These are phyloP conservation scores for Melinopterus prodromus DNA, from an alignment of 2,888 invertebrate genomes.

Conservation along the genomic window DNA sequence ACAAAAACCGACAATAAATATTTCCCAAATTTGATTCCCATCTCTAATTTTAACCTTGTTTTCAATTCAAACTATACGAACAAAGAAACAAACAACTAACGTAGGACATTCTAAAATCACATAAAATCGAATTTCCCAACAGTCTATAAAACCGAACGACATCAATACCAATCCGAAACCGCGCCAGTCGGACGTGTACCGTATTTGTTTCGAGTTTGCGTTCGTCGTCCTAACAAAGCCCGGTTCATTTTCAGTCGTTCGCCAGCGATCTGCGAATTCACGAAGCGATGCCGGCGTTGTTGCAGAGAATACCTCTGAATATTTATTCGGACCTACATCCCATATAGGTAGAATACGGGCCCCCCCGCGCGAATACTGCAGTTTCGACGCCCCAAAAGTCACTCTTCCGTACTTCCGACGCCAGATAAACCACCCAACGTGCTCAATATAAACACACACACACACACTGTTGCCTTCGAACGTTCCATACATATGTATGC, in stretches of 20 bases:
- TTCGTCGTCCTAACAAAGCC: not conserved
- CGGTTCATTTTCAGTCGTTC: not conserved
- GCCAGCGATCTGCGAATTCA: not conserved
- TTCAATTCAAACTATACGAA: not conserved
- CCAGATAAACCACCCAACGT: conserved; percentile 21
- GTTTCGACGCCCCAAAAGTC: conserved; percentile 15
- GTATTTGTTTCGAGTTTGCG: not conserved
- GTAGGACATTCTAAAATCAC: not conserved
- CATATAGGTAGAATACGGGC: not conserved
- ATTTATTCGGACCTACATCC: not conserved
- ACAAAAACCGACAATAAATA: too few species aligned
- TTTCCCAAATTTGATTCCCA: too few species aligned
- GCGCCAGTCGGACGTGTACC: not conserved
- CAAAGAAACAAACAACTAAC: too few species aligned
- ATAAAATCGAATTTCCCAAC: not conserved
- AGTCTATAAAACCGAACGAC: not conserved
- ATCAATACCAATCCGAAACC: not conserved
- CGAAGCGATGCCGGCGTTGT: not conserved
- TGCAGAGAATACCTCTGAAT: not conserved
- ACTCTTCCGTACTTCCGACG: conserved; percentile 16
- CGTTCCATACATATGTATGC: not conserved
- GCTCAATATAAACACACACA: conserved; percentile 19
- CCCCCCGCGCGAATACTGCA: not conserved
- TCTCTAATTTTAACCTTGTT: too few species aligned
- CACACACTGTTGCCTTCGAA: conserved; percentile 7